Evolutionary conservation across 64 coral and sea anemone genomes (phyloP), one percentile per base, ranked within the genome.

Genomic region (Cladopsammia gracilis): DNA sequence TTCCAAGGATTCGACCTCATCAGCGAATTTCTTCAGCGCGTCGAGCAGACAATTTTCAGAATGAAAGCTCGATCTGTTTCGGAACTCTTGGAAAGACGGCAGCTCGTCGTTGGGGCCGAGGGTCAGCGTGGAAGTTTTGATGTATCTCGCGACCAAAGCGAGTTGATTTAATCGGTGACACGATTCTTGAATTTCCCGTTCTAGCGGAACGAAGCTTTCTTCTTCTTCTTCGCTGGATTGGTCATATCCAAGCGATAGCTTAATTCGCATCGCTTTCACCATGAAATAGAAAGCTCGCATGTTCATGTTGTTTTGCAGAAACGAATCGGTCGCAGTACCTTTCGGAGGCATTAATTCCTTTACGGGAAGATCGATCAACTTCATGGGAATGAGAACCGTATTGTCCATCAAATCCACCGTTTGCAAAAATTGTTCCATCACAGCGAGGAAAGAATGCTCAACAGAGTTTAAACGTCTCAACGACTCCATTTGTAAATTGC

Each of bases 281-380:
- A 84, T 84, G 60, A 84, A 84, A 50, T 84, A 84, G 62, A 84
- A 84, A 4, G 80, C 80, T 68, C 80, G 18, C 80, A 84, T 84
- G 46, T 84, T 84, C 80, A 67, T 84, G 62, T 67, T 84, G 62
- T 84, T 84, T 68, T 84, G 80, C 10, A 84, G 62, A 13, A 67
- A 51, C 0, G 80, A 64, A 64, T 84, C 44, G 16, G 15, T 6
- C 10, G 60, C n/a, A 23, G 43, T 19, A 49, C 19, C 46, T 75
- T 75, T 84, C 80, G 80, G 19, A 18, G 80, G 80, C 61, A 84
- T 84, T 4, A 84, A 25, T 0, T 84, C 80, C 20, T 68, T 84
- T 10, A 50, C 80, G 18, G 80, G 80, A 44, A 84, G 64, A 22
- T 84, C 80, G 62, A 84, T 84, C 42, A 84, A 62, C 61, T 84